Evolutionary conservation across 2,888 invertebrate species (phyloP).

Genomic region (Platyscelio sp.): DNA sequence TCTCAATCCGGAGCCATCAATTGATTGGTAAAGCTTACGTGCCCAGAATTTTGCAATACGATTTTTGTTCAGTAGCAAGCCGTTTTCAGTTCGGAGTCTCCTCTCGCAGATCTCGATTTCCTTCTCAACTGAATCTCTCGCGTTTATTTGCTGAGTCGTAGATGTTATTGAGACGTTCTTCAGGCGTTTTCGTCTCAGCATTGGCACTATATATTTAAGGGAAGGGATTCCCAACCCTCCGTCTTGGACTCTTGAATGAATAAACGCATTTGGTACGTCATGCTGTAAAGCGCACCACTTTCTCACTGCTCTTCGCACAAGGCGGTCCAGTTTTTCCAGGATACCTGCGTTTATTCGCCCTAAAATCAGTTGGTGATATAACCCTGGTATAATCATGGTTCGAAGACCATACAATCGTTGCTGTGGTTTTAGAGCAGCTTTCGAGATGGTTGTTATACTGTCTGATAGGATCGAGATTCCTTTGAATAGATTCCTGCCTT

Average conservation of each 20-base stretch:
- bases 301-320: slow-evolving; percentile 76
- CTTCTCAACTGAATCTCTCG: too few relatives aligned
- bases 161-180: too few relatives aligned
- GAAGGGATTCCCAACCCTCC: slow-evolving; percentile 75
- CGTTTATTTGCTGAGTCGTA: too few relatives aligned
- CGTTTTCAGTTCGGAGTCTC: too few relatives aligned
- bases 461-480: too few relatives aligned
- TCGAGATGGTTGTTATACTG: slow-evolving; percentile 2
- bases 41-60: slow-evolving; percentile 33
- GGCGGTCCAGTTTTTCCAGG: slow-evolving; percentile 79
- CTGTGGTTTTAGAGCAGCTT: slow-evolving; percentile 67
- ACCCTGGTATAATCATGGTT: slow-evolving; percentile 34
- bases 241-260: slow-evolving; percentile 70
- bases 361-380: slow-evolving; percentile 76
- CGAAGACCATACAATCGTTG: slow-evolving; percentile 68
- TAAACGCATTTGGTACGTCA: slow-evolving; percentile 79
- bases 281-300: slow-evolving; percentile 78
- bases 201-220: slow-evolving; percentile 33
- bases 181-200: too few relatives aligned
- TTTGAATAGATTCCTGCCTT: too few relatives aligned
- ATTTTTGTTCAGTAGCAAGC: too few relatives aligned
- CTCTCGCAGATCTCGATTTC: too few relatives aligned
- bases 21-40: not conserved
- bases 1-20: slow-evolving; percentile 19
- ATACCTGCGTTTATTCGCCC: slow-evolving; percentile 73